A percentile compares a stretch with the other conserved stretches of the same genome.
Conservation (phyloP, 2,797 vertebrate genomes). For the Rhynchotus rufescens region DNA sequence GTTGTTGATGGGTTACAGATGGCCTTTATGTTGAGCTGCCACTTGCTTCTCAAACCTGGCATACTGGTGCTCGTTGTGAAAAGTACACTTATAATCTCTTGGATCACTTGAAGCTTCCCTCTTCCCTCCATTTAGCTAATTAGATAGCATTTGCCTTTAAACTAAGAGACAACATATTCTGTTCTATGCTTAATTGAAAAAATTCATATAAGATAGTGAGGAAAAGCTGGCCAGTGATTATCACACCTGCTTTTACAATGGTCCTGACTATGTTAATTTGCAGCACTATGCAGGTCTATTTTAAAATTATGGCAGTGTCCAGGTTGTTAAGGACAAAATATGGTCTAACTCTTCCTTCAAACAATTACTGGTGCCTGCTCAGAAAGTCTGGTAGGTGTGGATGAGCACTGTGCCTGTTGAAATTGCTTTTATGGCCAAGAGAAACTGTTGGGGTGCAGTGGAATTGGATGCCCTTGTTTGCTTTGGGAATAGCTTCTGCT, state of each 20-base stretch:
- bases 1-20: neutral
- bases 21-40: neutral
- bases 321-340: neutral
- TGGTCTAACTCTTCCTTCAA: neutral
- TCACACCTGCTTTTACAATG: neutral
- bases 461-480: neutral
- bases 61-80: neutral
- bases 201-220: neutral
- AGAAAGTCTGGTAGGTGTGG: neutral
- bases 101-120: neutral
- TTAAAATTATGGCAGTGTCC: neutral
- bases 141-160: neutral
- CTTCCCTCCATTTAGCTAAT: neutral
- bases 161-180: neutral
- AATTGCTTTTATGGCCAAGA: neutral
- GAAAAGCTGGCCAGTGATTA: neutral
- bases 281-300: neutral
- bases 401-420: neutral
- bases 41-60: neutral
- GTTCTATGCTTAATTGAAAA: neutral
- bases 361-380: neutral
- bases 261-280: neutral
- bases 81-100: neutral
- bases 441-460: neutral
- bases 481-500: neutral